Percentiles rank a stretch among this genome's conserved stretches.
These are phyloP conservation scores for Cydia amplana DNA, from an alignment of 1,140 invertebrate genomes.

Conservation along the genomic window DNA sequence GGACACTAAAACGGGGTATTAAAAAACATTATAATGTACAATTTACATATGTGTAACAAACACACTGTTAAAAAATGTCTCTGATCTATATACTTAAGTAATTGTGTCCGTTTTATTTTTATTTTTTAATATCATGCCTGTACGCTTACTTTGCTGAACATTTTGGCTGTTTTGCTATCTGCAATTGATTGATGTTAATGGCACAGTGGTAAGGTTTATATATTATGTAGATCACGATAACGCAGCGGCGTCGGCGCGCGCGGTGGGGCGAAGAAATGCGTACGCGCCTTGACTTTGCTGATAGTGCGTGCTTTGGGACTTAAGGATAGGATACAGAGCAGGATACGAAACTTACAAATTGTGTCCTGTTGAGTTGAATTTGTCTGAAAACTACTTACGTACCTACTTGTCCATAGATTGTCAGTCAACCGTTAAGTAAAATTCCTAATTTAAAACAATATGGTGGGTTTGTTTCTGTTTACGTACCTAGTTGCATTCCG, in stretches of 20 bases:
- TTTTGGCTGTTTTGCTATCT: constrained; percentile 54
- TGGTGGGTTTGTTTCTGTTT: no score
- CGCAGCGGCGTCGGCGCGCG: neutral
- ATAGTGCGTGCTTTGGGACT: neutral
- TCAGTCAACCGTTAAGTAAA: no score
- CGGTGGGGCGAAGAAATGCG: constrained; percentile 66
- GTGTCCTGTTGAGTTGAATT: neutral
- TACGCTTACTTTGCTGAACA: constrained; percentile 69
- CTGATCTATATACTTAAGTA: no score
- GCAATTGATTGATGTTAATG: constrained; percentile 63
- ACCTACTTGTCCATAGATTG: no score
- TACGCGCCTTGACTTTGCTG: constrained; percentile 55
- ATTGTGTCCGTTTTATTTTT: neutral
- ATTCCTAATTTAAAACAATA: no score
- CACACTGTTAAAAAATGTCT: no score
- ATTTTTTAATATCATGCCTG: neutral
- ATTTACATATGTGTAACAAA: no score
- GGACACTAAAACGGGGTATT: no score
- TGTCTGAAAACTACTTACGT: neutral
- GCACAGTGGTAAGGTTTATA: constrained; percentile 61
- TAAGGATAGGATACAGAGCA: neutral
- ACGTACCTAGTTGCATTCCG: no score
- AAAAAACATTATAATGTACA: no score
- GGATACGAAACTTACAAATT: neutral
- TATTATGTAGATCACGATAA: constrained; percentile 48